Conservation (phyloP, 2,888 invertebrate species). For the Helleia helle region DNA sequence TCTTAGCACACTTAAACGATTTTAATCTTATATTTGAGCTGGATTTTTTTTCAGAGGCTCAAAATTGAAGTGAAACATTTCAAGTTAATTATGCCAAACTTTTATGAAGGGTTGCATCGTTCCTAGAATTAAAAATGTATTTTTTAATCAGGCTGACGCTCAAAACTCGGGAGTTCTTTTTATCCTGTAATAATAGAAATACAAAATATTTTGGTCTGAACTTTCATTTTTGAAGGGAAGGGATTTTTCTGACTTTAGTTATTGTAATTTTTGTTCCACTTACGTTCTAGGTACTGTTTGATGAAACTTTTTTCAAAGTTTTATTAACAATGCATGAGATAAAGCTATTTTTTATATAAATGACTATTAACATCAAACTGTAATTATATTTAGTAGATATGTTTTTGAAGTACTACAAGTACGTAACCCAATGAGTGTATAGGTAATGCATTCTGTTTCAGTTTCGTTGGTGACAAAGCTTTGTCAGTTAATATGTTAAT, state of each 20-base stretch:
- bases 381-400: too few species aligned
- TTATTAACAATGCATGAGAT: too few species aligned
- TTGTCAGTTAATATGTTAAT: too few species aligned
- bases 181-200: slow-evolving; percentile 8
- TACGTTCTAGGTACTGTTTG: too few species aligned
- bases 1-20: slow-evolving; percentile 16
- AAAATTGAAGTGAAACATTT: slow-evolving; percentile 3
- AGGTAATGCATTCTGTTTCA: too few species aligned
- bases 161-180: slow-evolving; percentile 4
- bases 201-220: slow-evolving; percentile 1
- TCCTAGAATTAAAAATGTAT: slow-evolving; percentile 6
- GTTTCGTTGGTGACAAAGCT: too few species aligned
- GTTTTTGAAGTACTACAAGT: too few species aligned
- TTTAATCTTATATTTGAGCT: slow-evolving; percentile 14
- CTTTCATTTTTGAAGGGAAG: slow-evolving; percentile 1
- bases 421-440: too few species aligned
- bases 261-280: neutral
- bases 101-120: slow-evolving; percentile 7
- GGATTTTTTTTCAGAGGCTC: neutral
- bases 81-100: slow-evolving; percentile 6
- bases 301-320: too few species aligned
- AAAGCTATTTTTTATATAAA: too few species aligned
- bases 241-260: neutral
- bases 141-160: slow-evolving; percentile 5
- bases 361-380: too few species aligned